Evolutionary conservation across 2,797 vertebrate genomes (phyloP).

Genomic region (Anguilla anguilla): DNA sequence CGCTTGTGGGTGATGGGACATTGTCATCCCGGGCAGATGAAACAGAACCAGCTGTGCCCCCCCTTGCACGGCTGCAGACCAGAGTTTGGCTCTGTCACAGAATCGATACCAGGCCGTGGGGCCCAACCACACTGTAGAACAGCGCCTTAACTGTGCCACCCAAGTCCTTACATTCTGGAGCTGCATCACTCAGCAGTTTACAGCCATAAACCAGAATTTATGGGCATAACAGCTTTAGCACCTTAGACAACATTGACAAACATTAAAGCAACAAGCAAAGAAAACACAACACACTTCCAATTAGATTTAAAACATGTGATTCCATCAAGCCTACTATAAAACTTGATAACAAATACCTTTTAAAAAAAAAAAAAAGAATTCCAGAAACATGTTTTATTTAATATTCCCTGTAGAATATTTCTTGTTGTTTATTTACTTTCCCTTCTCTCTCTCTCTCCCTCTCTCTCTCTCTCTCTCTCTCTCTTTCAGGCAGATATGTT

Average conservation of each 20-base stretch:
- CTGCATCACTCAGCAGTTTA: not conserved
- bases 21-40: no score
- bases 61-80: not conserved
- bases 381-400: no score
- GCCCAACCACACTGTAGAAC: not conserved
- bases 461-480: conserved; percentile 23
- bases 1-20: no score
- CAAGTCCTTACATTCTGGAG: not conserved
- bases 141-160: not conserved
- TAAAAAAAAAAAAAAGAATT: not conserved
- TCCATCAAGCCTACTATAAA: not conserved
- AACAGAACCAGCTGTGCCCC: no score
- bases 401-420: not conserved
- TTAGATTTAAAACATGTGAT: no score
- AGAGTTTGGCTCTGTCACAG: not conserved
- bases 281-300: not conserved
- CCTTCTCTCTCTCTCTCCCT: conserved; percentile 4
- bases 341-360: not conserved
- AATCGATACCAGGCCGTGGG: not conserved
- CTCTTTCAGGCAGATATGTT: conserved; percentile 87
- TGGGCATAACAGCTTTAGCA: not conserved
- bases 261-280: not conserved
- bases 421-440: not conserved
- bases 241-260: not conserved
- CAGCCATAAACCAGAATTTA: not conserved